A percentile compares a stretch with the other conserved stretches of the same genome.
These are phyloP conservation scores for Temnothorax rugatulus DNA, from an alignment of 2,888 invertebrate species.

Conservation along the genomic window DNA sequence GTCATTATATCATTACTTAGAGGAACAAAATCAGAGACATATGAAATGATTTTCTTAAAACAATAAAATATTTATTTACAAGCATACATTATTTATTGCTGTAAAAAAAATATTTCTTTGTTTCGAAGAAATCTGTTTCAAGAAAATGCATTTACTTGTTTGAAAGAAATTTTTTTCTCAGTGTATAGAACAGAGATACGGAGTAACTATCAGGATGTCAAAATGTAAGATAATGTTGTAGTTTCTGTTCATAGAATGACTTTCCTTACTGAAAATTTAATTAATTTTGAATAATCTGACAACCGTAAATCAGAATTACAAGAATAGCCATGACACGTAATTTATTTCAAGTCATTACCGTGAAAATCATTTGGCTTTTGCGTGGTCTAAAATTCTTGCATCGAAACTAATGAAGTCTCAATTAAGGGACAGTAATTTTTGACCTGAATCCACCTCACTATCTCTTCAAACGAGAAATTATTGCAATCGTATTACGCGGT, in stretches of 20 bases:
- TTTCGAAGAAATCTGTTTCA: no score
- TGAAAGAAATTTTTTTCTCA: no score
- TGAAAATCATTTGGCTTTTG: background rate
- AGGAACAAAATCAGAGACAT: no score
- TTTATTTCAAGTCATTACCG: background rate
- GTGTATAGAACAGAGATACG: slow-evolving; percentile 4
- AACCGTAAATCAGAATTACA: background rate
- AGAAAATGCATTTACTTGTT: no score
- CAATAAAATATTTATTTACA: no score
- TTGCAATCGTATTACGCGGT: slow-evolving; percentile 36
- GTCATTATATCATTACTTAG: no score
- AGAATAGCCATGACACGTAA: background rate
- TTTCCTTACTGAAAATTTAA: slow-evolving; percentile 21
- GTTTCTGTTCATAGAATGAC: background rate
- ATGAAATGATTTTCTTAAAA: no score
- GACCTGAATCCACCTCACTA: slow-evolving; percentile 20
- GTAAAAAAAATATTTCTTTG: no score
- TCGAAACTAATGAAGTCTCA: slow-evolving; percentile 7
- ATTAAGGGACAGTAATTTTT: slow-evolving; percentile 19
- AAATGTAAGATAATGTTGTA: background rate
- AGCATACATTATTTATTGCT: no score
- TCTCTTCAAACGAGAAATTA: slow-evolving; percentile 44
- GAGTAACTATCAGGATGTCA: background rate
- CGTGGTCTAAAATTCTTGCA: slow-evolving; percentile 4
- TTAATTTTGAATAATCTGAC: slow-evolving; percentile 1